phyloP scores from a whole-genome alignment of 2,888 invertebrate species.

The Teinopalpus imperialis region DNA sequence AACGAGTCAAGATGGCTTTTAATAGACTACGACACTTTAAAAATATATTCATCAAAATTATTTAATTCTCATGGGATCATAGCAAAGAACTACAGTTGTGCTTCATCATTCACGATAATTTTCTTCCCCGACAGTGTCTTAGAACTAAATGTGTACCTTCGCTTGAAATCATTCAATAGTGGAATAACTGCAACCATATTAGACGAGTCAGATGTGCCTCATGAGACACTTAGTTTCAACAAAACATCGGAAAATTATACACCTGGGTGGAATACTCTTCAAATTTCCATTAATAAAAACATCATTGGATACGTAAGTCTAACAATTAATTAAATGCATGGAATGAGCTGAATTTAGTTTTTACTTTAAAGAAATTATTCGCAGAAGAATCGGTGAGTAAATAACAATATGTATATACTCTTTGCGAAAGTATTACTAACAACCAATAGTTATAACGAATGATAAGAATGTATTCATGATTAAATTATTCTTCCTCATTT shows the following conservation, averaged over 20 bases:
- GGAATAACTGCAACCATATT: conserved; percentile 4
- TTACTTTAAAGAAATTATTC: too few species aligned
- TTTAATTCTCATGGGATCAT: neutral
- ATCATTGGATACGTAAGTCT: conserved; percentile 18
- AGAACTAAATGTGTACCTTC: conserved; percentile 11
- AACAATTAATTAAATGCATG: neutral
- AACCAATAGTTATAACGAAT: too few species aligned
- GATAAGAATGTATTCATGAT: too few species aligned
- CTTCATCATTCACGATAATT: conserved; percentile 1
- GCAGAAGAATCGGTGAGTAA: too few species aligned
- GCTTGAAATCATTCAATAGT: neutral
- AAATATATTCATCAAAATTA: neutral
- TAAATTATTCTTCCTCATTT: too few species aligned
- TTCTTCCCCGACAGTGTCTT: conserved; percentile 6
- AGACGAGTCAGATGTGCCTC: neutral
- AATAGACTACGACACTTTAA: neutral
- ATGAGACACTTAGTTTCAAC: neutral
- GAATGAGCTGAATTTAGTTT: too few species aligned
- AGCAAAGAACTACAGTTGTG: conserved; percentile 5
- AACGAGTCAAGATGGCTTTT: conserved; percentile 8
- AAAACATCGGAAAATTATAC: neutral
- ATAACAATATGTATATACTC: too few species aligned
- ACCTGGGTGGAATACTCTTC: conserved; percentile 8
- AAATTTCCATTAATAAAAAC: neutral
- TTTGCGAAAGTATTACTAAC: too few species aligned